Conservation (phyloP, 2,797 vertebrate genomes). For the Clamator glandarius region DNA sequence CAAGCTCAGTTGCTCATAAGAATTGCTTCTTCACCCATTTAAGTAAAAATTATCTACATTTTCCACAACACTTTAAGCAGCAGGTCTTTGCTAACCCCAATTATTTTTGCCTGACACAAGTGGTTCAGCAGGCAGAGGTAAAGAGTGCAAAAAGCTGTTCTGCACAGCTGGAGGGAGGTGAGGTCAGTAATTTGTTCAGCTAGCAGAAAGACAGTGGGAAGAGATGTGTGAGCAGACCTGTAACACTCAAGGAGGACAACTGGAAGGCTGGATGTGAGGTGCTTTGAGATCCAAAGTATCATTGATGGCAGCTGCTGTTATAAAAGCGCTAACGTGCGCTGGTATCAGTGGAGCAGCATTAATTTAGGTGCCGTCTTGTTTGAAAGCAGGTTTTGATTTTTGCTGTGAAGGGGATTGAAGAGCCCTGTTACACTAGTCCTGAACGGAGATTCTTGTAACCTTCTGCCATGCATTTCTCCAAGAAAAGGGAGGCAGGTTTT, state of each 20-base stretch:
- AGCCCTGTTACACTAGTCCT: background rate
- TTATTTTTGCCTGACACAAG: background rate
- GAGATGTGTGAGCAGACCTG: background rate
- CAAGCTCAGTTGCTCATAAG: constrained; percentile 4
- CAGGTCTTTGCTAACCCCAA: background rate
- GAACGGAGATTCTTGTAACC: background rate
- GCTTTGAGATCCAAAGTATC: background rate
- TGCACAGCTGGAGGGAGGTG: background rate
- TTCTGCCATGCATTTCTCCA: background rate
- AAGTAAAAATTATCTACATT: background rate
- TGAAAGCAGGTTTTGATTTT: background rate
- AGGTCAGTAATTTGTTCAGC: background rate
- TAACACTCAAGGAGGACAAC: background rate
- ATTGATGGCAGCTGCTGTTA: background rate
- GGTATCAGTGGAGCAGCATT: background rate
- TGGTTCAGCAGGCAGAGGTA: background rate
- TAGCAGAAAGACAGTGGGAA: background rate
- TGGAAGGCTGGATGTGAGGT: background rate
- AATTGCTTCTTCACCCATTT: constrained; percentile 31
- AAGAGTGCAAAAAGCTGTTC: background rate
- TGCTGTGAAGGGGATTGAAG: background rate
- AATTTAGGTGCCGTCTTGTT: background rate
- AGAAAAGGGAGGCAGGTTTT: background rate
- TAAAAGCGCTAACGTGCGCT: background rate
- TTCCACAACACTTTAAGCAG: background rate